Conservation (phyloP, 2,797 vertebrate species). For the Lepilemur ruficaudatus region DNA sequence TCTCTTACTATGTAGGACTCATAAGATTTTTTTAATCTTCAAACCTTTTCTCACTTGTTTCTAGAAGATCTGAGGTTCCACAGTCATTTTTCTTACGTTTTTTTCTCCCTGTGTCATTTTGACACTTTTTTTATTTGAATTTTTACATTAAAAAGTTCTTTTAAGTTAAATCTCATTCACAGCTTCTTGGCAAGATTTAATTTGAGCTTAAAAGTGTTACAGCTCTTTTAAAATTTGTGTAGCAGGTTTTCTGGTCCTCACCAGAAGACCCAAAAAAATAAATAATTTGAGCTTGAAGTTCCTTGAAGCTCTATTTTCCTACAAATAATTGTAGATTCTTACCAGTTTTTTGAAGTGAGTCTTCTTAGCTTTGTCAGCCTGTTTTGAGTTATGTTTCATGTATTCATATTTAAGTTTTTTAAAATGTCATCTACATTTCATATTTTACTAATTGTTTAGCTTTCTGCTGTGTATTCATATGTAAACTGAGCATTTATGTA, state of each 20-base stretch:
- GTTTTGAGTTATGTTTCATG: background rate
- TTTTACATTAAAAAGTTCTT: conserved; percentile 16
- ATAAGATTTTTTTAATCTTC: background rate
- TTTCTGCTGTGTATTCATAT: background rate
- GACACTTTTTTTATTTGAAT: background rate
- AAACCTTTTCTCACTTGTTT: background rate
- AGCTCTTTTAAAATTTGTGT: no score
- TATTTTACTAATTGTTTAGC: conserved; percentile 24
- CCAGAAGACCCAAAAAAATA: no score
- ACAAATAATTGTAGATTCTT: conserved; percentile 23
- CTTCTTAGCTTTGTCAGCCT: background rate
- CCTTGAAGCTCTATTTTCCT: background rate
- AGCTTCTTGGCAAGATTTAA: background rate
- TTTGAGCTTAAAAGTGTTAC: background rate
- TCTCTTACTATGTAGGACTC: background rate
- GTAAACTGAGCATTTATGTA: background rate
- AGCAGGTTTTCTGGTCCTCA: no score
- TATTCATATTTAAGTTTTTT: background rate
- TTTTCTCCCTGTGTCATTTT: background rate
- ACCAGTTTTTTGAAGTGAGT: background rate
- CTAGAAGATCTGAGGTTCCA: background rate
- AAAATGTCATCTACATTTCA: background rate
- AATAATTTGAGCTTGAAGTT: conserved; percentile 27
- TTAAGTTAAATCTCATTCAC: background rate
- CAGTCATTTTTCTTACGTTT: background rate